These are phyloP conservation scores for Scaptodrosophila latifasciaeformis DNA, from an alignment of 2,888 invertebrate genomes.

Conservation along the genomic window DNA sequence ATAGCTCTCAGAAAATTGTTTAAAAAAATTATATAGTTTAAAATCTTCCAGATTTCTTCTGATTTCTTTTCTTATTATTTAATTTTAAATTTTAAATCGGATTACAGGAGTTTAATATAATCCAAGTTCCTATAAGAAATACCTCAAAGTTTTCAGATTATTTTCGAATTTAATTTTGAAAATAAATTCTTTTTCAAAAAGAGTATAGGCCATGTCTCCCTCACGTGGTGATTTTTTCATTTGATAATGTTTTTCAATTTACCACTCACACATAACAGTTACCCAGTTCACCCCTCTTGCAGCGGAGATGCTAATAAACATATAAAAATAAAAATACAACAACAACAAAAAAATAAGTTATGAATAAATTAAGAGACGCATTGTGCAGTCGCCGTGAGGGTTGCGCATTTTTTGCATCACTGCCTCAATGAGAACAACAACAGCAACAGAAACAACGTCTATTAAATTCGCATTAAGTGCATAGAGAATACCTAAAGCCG, in stretches of 20 bases:
- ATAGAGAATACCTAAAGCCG: too few relatives aligned
- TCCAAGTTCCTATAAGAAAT: too few relatives aligned
- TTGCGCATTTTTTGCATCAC: constrained; percentile 55
- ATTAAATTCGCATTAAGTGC: constrained; percentile 72
- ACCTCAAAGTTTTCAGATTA: too few relatives aligned
- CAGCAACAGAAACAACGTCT: constrained; percentile 43
- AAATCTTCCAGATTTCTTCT: too few relatives aligned
- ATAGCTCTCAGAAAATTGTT: too few relatives aligned
- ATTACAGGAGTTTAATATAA: too few relatives aligned
- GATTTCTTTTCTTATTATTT: too few relatives aligned
- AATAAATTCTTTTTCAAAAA: too few relatives aligned
- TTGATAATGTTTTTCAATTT: constrained; percentile 41
- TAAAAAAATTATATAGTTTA: too few relatives aligned
- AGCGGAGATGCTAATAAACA: constrained; percentile 4
- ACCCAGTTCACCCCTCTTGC: constrained; percentile 7
- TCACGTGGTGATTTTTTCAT: constrained; percentile 10
- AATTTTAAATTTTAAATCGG: too few relatives aligned
- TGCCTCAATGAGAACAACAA: constrained; percentile 12
- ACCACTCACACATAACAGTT: constrained; percentile 2
- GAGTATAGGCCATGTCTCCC: too few relatives aligned
- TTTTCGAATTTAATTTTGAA: too few relatives aligned
- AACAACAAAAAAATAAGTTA: constrained; percentile 54
- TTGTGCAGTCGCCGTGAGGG: constrained; percentile 28
- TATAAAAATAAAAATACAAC: constrained; percentile 58
- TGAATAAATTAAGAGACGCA: constrained; percentile 73